phyloP scores from a whole-genome alignment of 2,888 invertebrate genomes.

The Lycaena phlaeas region DNA sequence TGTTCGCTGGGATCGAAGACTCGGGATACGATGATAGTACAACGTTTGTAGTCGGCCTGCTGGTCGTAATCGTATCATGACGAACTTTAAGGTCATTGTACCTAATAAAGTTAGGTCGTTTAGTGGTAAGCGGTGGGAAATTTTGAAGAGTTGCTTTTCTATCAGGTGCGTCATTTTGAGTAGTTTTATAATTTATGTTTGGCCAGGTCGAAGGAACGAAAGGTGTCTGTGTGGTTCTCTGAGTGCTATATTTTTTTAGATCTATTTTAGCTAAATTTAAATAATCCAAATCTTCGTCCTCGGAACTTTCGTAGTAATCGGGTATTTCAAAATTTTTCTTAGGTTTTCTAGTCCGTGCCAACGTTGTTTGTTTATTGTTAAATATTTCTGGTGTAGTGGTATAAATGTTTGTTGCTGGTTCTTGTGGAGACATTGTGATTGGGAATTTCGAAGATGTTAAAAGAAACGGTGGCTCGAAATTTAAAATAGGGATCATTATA shows the following conservation, averaged over 20 bases:
- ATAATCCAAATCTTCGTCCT: conserved; percentile 50
- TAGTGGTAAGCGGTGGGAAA: conserved; percentile 44
- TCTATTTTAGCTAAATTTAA: conserved; percentile 45
- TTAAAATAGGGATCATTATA: not conserved
- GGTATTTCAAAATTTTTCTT: conserved; percentile 33
- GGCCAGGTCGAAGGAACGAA: conserved; percentile 22
- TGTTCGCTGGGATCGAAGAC: not conserved
- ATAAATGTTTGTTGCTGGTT: not conserved
- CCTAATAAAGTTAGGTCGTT: conserved; percentile 31
- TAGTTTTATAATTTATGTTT: conserved; percentile 19
- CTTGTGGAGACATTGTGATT: not conserved
- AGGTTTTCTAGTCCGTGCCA: conserved; percentile 25
- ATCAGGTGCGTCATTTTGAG: conserved; percentile 25
- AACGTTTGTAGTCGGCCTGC: conserved; percentile 7
- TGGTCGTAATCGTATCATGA: not conserved
- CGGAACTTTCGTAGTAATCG: conserved; percentile 45
- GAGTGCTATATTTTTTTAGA: conserved; percentile 39
- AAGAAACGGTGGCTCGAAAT: not conserved
- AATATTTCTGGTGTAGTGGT: conserved; percentile 10
- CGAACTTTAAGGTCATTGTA: conserved; percentile 24
- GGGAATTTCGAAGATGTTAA: not conserved
- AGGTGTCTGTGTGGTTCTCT: conserved; percentile 15
- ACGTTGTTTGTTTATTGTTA: conserved; percentile 7
- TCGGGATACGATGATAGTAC: not conserved
- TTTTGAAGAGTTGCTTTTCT: conserved; percentile 52